Evolutionary conservation across 2,797 vertebrate genomes (phyloP).

Genomic region (Echeneis naucrates): DNA sequence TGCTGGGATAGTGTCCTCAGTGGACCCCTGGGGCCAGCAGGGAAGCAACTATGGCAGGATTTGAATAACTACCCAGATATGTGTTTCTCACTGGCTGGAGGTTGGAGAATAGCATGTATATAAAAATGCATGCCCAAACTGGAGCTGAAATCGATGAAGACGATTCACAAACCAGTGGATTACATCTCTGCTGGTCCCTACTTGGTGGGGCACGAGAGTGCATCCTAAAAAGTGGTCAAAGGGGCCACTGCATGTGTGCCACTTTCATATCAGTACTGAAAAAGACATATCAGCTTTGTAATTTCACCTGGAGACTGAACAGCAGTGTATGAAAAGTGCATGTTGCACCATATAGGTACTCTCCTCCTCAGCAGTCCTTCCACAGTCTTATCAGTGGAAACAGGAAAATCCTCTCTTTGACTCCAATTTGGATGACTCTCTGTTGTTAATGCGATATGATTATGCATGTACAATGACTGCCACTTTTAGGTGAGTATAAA

Average conservation of each 20-base stretch:
- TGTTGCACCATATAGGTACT: conserved; percentile 35
- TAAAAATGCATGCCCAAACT: too few species aligned
- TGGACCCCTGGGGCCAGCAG: conserved; percentile 30
- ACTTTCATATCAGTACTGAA: conserved; percentile 26
- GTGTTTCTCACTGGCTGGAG: conserved; percentile 39
- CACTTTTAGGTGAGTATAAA: conserved; percentile 36
- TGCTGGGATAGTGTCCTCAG: conserved; percentile 27
- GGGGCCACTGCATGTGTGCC: background rate
- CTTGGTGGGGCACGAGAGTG: conserved; percentile 41
- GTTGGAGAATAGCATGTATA: too few species aligned
- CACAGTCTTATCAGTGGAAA: conserved; percentile 38
- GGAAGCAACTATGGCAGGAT: conserved; percentile 39
- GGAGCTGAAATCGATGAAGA: too few species aligned
- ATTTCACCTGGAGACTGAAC: conserved; percentile 19
- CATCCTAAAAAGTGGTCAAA: conserved; percentile 12
- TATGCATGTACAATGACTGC: conserved; percentile 26
- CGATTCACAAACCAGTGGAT: too few species aligned
- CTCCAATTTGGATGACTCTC: conserved; percentile 25
- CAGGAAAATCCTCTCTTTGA: conserved; percentile 35
- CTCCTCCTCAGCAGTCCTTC: conserved; percentile 5
- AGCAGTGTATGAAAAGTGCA: conserved; percentile 11
- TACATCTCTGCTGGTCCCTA: too few species aligned
- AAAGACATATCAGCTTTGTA: conserved; percentile 2
- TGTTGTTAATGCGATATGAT: conserved; percentile 30
- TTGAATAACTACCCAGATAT: conserved; percentile 45